These are phyloP conservation scores for Pteronura brasiliensis DNA, from an alignment of 2,113 vertebrate genomes.

Conservation along the genomic window DNA sequence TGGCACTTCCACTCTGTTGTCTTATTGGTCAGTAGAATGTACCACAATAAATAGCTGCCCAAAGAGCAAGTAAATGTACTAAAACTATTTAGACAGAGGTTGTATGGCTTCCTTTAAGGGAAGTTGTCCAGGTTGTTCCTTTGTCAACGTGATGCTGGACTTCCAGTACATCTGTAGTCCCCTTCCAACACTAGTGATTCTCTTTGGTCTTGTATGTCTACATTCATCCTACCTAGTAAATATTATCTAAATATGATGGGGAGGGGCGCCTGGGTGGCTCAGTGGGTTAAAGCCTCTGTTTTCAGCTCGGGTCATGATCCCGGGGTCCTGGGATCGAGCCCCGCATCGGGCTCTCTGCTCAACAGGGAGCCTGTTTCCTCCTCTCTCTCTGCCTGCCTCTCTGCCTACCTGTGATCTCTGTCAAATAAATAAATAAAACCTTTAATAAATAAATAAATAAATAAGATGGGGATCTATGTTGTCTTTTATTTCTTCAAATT, in stretches of 20 bases:
- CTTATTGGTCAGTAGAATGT: neutral
- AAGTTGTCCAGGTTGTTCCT: neutral
- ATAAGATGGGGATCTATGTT: neutral
- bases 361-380: no score
- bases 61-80: neutral
- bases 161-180: neutral
- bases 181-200: neutral
- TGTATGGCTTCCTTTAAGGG: neutral
- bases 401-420: no score
- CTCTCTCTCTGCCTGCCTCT: no score
- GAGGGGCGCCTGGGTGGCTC: no score
- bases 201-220: neutral
- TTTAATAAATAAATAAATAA: no score
- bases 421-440: no score
- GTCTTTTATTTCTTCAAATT: constrained; percentile 17
- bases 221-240: neutral
- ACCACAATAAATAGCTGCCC: neutral
- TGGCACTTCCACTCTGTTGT: neutral
- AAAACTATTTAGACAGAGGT: neutral
- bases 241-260: neutral
- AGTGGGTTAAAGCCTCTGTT: no score
- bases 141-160: neutral
- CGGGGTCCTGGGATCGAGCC: no score
- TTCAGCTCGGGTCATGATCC: no score
- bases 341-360: no score